phyloP scores from a whole-genome alignment of 1,140 invertebrate genomes.

The Zaprionus capensis region DNA sequence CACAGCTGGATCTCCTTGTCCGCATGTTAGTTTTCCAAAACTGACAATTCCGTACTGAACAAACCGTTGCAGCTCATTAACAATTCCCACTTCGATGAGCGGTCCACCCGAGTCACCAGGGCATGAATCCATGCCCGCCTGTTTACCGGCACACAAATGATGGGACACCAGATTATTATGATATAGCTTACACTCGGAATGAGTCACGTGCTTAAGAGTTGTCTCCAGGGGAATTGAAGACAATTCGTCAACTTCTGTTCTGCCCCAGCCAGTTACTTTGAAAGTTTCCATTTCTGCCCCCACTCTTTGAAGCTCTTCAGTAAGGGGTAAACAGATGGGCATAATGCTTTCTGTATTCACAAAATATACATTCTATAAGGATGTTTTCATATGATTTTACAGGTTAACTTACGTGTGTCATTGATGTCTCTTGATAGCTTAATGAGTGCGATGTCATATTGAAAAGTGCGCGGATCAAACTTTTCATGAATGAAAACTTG shows the following conservation, averaged over 20 bases:
- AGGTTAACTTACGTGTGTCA: not conserved
- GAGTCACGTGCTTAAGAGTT: not conserved
- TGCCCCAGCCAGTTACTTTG: not conserved
- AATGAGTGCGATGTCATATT: not conserved
- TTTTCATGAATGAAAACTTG: not conserved
- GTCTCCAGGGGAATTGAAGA: not conserved
- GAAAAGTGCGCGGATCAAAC: not conserved
- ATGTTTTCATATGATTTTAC: not conserved
- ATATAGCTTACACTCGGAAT: not conserved
- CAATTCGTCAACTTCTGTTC: fast-evolving
- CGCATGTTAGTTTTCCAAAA: not conserved
- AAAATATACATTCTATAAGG: not conserved
- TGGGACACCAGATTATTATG: not conserved
- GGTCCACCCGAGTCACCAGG: not conserved
- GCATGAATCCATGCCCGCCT: not conserved
- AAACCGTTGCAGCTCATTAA: not conserved
- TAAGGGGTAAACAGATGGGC: not conserved
- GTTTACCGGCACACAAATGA: not conserved
- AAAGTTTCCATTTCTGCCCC: not conserved
- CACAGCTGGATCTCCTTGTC: not conserved
- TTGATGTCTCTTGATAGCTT: not conserved
- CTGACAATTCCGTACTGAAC: not conserved
- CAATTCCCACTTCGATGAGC: not conserved
- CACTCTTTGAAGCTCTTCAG: not conserved
- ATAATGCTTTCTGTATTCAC: not conserved